Evolutionary conservation across 2,797 vertebrate genomes (phyloP), one percentile per base, ranked within the genome.

Genomic region (Karalla daura): DNA sequence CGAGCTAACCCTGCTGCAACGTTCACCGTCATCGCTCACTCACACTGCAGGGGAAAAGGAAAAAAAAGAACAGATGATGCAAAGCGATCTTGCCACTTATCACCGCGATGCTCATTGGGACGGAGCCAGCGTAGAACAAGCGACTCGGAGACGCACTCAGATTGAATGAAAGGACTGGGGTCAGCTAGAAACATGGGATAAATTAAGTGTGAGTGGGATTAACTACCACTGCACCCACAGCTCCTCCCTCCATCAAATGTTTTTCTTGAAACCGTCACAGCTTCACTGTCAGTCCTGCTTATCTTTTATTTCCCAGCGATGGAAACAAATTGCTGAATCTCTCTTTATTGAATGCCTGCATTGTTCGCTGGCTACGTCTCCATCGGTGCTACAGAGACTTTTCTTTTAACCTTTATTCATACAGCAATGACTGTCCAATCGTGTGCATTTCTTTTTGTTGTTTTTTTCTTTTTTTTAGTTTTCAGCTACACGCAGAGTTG

Each of bases 131-230:
- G 3, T 5, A 25, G 49, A 47, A 53, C 0, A 1, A 2, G 17
- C 15, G 11, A 50, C 37, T n/a, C 44, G 60, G 8, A 40, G 64
- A 58, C 3, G 7, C 32, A 12, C 46, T 69, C 18, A 3, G 37
- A 21, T n/a, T 0, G 51, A 39, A 23, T 21, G 10, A 36, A 23
- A 47, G 67, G 55, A 78, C 59, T 43, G 50, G 62, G 51, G 65
- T 78, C 61, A 55, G 43, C 51, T 28, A 51, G 51, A 80, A 81
- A 52, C 0, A 10, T 49, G 45, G 63, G 73, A 27, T 68, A 78
- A 81, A 84, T 66, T 53, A 62, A 69, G 59, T 66, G 63, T 54
- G 60, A 74, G 71, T 65, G 51, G 43, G 54, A 76, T 74, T 65
- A 82, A 78, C 73, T 28, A 33, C 33, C 66, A 59, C 46, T 43